These are phyloP conservation scores for Podarcis cretensis DNA, from an alignment of 2,113 vertebrate genomes.

Conservation along the genomic window DNA sequence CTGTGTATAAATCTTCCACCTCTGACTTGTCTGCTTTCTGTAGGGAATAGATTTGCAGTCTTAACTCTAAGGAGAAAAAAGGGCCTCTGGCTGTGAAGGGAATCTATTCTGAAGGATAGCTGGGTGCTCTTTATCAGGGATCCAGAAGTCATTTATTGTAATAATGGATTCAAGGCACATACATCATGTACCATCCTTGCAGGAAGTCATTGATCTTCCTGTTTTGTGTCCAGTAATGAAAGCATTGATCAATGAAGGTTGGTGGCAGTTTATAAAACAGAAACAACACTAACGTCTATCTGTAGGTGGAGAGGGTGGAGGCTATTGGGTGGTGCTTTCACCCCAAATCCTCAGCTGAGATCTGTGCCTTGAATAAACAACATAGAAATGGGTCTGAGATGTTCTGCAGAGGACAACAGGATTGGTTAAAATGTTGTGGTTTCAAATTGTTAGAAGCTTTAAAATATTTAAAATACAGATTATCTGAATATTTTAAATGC, in stretches of 20 bases:
- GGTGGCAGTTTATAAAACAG: slow-evolving; percentile 63
- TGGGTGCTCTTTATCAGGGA: slow-evolving; percentile 39
- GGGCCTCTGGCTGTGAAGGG: neutral
- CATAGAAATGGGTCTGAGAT: neutral
- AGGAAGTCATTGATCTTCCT: slow-evolving; percentile 61
- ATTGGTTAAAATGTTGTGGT: neutral
- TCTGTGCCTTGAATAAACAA: neutral
- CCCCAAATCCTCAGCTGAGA: neutral
- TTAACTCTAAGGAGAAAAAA: neutral
- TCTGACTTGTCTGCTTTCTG: slow-evolving; percentile 55
- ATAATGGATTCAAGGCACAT: slow-evolving; percentile 44
- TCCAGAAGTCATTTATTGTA: slow-evolving; percentile 36
- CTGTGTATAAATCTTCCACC: slow-evolving; percentile 75
- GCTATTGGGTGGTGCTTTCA: neutral
- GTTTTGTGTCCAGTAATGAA: slow-evolving; percentile 71
- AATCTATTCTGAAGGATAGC: slow-evolving; percentile 19
- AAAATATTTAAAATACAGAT: neutral
- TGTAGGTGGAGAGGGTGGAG: slow-evolving; percentile 1
- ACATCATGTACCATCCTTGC: slow-evolving; percentile 31
- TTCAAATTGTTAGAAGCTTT: neutral
- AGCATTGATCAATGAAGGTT: slow-evolving; percentile 69
- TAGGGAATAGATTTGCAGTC: slow-evolving; percentile 51
- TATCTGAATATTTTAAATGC: neutral
- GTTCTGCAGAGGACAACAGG: neutral
- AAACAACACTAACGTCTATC: slow-evolving; percentile 1